Evolutionary conservation across 64 coral and sea anemone genomes (phyloP).

Genomic region (Anthopleura sola): DNA sequence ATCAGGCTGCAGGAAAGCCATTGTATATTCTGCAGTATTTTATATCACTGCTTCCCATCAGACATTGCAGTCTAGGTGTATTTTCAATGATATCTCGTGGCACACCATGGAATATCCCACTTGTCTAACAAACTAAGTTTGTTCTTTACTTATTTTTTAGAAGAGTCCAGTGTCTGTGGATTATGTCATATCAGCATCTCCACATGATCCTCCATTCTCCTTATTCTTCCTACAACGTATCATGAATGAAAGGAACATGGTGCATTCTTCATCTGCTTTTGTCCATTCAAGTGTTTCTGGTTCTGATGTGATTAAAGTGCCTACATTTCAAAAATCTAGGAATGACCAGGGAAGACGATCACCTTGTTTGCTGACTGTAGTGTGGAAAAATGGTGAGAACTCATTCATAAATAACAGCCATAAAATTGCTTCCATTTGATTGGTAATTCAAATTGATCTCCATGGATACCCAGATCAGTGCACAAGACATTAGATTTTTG

Average conservation of each 20-base stretch:
- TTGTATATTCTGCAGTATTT: no score
- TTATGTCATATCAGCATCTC: slow-evolving; percentile 82
- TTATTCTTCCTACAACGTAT: slow-evolving; percentile 61
- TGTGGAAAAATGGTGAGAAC: slow-evolving; percentile 91
- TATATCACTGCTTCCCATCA: no score
- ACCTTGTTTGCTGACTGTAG: slow-evolving; percentile 49
- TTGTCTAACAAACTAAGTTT: no score
- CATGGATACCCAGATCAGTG: no score
- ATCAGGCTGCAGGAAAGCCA: no score
- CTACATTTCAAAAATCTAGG: slow-evolving; percentile 27
- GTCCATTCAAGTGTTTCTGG: slow-evolving; percentile 61
- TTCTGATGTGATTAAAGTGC: slow-evolving; percentile 28
- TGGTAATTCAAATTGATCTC: no score
- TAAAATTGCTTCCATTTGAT: no score
- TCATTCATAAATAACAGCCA: no score
- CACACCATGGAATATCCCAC: no score
- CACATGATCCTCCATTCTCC: slow-evolving; percentile 74
- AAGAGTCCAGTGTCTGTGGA: slow-evolving; percentile 49
- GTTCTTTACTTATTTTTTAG: slow-evolving; percentile 15
- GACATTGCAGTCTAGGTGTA: no score
- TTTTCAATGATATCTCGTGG: no score
- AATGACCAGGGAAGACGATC: slow-evolving; percentile 10
- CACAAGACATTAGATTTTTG: no score
- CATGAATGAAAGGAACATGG: slow-evolving; percentile 47
- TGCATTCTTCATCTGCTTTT: slow-evolving; percentile 56